phyloP scores from a whole-genome alignment of 2,797 vertebrate genomes.

The Urosaurus nigricauda region DNA sequence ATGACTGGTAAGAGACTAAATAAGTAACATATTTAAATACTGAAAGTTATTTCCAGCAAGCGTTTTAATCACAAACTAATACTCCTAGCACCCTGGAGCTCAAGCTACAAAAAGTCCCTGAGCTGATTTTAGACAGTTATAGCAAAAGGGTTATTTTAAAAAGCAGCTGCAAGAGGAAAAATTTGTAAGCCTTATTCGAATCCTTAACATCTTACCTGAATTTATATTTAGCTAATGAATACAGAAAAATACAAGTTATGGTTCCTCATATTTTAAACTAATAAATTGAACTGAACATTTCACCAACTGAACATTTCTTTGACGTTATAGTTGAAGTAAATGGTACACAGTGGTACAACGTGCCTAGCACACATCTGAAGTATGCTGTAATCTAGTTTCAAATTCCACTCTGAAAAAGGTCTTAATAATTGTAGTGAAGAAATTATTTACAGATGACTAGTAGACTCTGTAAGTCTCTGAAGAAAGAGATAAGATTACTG shows the following conservation, averaged over 20 bases:
- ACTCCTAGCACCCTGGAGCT: background rate
- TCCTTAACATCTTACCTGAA: background rate
- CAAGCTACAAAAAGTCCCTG: background rate
- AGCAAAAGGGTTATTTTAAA: background rate
- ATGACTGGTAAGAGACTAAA: slow-evolving; percentile 68
- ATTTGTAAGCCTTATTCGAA: background rate
- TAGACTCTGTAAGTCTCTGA: background rate
- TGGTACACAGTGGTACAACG: background rate
- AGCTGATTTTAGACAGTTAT: background rate
- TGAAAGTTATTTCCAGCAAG: slow-evolving; percentile 47
- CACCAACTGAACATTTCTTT: background rate
- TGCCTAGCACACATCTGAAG: background rate
- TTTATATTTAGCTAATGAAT: background rate
- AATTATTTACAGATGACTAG: slow-evolving; percentile 16
- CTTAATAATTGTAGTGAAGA: background rate
- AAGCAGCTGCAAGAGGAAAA: background rate
- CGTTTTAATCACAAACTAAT: slow-evolving; percentile 31
- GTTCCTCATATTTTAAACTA: background rate
- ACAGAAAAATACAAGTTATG: background rate
- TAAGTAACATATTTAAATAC: slow-evolving; percentile 56
- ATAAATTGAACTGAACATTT: background rate
- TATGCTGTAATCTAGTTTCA: background rate
- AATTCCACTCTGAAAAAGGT: slow-evolving; percentile 11
- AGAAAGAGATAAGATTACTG: background rate
- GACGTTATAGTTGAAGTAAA: background rate